These are phyloP conservation scores for Saguinus midas DNA, from an alignment of 2,113 vertebrate genomes.

Conservation along the genomic window DNA sequence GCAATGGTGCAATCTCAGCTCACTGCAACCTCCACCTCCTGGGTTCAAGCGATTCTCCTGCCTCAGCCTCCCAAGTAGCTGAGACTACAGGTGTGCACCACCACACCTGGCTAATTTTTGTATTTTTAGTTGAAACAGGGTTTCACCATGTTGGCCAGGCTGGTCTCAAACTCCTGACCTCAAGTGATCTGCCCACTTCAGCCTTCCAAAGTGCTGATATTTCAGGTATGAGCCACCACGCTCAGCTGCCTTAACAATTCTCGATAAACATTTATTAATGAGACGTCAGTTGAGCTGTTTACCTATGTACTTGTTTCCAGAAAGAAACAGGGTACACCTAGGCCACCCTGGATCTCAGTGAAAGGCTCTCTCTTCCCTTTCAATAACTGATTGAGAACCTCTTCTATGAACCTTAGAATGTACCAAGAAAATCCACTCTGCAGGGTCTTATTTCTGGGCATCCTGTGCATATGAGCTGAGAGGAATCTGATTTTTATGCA, in stretches of 20 bases:
- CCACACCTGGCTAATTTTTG: background rate
- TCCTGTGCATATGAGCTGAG: fast-evolving
- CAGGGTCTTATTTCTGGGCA: background rate
- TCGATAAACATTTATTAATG: fast-evolving
- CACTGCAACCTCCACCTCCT: background rate
- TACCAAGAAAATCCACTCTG: background rate
- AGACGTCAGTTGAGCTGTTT: background rate
- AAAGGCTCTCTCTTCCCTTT: background rate
- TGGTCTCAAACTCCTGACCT: background rate
- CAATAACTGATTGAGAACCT: background rate
- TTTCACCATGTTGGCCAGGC: background rate
- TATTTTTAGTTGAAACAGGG: background rate
- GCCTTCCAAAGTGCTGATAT: background rate
- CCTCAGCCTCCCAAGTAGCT: background rate
- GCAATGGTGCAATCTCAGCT: background rate
- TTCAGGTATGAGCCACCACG: background rate
- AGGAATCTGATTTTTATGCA: background rate
- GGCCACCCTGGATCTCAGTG: background rate
- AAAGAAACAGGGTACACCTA: too few relatives aligned
- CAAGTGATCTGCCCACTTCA: background rate
- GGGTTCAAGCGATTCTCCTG: background rate
- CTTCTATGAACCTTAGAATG: background rate
- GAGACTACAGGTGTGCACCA: background rate
- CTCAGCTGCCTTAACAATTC: too few relatives aligned
- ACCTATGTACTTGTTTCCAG: background rate